Percentiles rank a stretch among this genome's conserved stretches.
phyloP scores from a whole-genome alignment of 2,797 vertebrate species.

The Oreochromis mossambicus region DNA sequence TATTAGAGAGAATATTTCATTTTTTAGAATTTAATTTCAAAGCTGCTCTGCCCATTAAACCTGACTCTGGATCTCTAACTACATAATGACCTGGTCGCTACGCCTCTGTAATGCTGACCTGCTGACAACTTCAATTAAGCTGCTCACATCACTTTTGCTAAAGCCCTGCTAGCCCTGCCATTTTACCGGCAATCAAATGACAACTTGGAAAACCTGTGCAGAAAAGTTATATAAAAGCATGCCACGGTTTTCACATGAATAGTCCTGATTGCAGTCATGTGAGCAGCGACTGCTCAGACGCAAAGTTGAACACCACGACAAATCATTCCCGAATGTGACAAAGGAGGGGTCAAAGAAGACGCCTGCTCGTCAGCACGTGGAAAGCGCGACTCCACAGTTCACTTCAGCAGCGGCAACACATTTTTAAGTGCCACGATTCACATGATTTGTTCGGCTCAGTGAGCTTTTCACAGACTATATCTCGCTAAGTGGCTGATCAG shows the following conservation, averaged over 20 bases:
- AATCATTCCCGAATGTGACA: not conserved
- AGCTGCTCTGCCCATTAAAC: constrained; percentile 32
- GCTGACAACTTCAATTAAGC: constrained; percentile 59
- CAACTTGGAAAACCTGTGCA: constrained; percentile 8
- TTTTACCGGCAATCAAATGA: constrained; percentile 47
- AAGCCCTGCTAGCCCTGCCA: not conserved
- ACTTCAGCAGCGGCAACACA: not conserved
- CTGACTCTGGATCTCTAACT: constrained; percentile 26
- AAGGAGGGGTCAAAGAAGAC: not conserved
- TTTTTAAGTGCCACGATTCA: not conserved
- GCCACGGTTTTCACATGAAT: constrained; percentile 35
- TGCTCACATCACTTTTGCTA: constrained; percentile 19
- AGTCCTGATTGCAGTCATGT: constrained; percentile 16
- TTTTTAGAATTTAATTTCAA: constrained; percentile 14
- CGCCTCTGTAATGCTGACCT: constrained; percentile 30
- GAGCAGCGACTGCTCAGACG: not conserved
- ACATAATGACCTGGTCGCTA: constrained; percentile 49
- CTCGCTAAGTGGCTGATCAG: not conserved
- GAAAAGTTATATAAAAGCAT: constrained; percentile 4
- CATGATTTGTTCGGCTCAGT: constrained; percentile 5
- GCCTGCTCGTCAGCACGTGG: not conserved
- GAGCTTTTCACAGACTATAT: not conserved
- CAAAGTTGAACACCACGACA: not conserved
- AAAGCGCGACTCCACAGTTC: not conserved
- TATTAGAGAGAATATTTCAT: not conserved